Conservation (phyloP, 2,113 vertebrate species). For the Micronisus gabar region DNA sequence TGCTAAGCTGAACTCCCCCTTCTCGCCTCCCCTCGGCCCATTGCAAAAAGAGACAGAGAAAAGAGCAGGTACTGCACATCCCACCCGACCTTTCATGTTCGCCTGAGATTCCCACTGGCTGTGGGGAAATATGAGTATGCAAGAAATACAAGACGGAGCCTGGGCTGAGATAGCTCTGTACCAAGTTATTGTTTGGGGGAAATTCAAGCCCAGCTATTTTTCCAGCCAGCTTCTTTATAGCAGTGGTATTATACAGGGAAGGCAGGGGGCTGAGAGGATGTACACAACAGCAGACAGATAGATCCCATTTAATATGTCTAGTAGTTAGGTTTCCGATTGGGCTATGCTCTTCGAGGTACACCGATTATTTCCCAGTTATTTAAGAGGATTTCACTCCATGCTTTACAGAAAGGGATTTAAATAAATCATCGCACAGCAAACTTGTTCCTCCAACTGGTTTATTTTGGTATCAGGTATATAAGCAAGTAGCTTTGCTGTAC, state of each 20-base stretch:
- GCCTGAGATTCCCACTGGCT: background rate
- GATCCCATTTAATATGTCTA: background rate
- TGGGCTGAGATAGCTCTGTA: background rate
- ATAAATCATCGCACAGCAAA: slow-evolving; percentile 43
- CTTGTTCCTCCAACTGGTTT: slow-evolving; percentile 43
- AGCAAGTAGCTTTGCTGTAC: slow-evolving; percentile 48
- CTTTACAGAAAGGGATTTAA: slow-evolving; percentile 35
- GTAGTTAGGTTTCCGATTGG: background rate
- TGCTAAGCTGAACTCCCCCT: background rate
- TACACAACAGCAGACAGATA: background rate
- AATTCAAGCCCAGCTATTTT: background rate
- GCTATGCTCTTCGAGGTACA: background rate
- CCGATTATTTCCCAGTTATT: slow-evolving; percentile 7
- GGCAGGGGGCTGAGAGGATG: background rate
- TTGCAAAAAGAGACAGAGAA: background rate
- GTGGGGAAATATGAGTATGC: fast-evolving
- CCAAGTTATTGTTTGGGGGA: background rate
- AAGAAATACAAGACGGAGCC: background rate
- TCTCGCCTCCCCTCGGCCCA: background rate
- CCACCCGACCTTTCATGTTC: fast-evolving
- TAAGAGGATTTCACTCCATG: slow-evolving; percentile 48
- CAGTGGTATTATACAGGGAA: background rate
- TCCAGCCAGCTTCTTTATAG: background rate
- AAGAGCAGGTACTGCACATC: background rate
- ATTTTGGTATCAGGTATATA: slow-evolving; percentile 47